Conservation (phyloP, 2,113 vertebrate species). For the Etheostoma spectabile region DNA sequence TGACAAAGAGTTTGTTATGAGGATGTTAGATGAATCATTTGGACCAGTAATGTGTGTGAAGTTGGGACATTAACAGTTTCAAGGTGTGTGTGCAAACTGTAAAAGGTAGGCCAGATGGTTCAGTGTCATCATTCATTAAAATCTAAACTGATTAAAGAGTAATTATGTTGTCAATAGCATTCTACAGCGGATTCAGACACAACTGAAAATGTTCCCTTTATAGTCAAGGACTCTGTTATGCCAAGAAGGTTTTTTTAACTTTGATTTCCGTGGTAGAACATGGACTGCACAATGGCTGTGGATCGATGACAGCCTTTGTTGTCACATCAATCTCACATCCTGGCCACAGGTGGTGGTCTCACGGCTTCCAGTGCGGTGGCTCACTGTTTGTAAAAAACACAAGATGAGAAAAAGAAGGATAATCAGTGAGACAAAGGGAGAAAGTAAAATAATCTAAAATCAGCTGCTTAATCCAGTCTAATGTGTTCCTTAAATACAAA, state of each 20-base stretch:
- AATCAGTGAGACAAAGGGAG: slow-evolving; percentile 32
- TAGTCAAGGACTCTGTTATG: background rate
- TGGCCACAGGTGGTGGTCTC: slow-evolving; percentile 54
- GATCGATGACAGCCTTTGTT: slow-evolving; percentile 46
- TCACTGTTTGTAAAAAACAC: slow-evolving; percentile 60
- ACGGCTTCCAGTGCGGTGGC: slow-evolving; percentile 18
- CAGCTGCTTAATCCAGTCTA: background rate
- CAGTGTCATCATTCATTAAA: slow-evolving; percentile 18
- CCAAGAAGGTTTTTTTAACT: slow-evolving; percentile 2
- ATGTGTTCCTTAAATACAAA: background rate
- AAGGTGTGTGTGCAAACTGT: slow-evolving; percentile 24
- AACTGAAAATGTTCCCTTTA: slow-evolving; percentile 17
- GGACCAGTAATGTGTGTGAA: slow-evolving; percentile 16
- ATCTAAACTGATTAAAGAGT: slow-evolving; percentile 1
- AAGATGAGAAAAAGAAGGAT: slow-evolving; percentile 28
- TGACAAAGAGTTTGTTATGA: slow-evolving; percentile 44
- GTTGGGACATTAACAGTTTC: slow-evolving; percentile 16
- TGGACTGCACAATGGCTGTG: slow-evolving; percentile 8
- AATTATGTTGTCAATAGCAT: background rate
- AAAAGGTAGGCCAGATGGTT: slow-evolving; percentile 25
- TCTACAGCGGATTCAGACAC: slow-evolving; percentile 2
- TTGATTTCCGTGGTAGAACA: slow-evolving; percentile 32
- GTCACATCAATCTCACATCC: slow-evolving; percentile 67
- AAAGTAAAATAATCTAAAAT: background rate
- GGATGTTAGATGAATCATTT: slow-evolving; percentile 51